Conservation (phyloP, 2,113 vertebrate genomes). For the Rhinoderma darwinii region DNA sequence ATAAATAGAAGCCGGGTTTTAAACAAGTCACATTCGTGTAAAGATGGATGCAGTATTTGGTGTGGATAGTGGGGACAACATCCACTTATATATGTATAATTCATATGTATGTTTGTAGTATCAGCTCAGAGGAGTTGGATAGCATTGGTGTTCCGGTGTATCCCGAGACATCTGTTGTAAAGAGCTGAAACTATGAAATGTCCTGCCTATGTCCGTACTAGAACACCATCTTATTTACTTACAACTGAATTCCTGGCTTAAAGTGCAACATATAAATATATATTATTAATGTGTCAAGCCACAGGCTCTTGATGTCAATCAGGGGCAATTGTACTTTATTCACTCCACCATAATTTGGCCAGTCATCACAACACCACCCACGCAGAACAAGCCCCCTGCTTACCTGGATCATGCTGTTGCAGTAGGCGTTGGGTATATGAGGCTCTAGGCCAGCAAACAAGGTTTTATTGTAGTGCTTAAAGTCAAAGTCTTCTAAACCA, state of each 20-base stretch:
- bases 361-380: constrained; percentile 23
- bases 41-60: too few relatives aligned
- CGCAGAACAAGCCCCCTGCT: constrained; percentile 38
- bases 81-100: too few relatives aligned
- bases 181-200: too few relatives aligned
- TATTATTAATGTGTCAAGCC: constrained; percentile 33
- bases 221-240: not conserved
- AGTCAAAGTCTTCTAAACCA: constrained; percentile 97
- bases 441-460: constrained; percentile 96
- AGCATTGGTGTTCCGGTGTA: too few relatives aligned
- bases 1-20: not conserved
- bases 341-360: not conserved
- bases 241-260: not conserved
- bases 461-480: constrained; percentile 99
- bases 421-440: constrained; percentile 99
- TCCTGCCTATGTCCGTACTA: not conserved
- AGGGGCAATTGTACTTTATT: constrained; percentile 7
- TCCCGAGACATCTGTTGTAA: too few relatives aligned
- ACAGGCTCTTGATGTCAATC: not conserved
- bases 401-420: constrained; percentile 99
- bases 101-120: too few relatives aligned
- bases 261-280: not conserved
- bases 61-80: not conserved
- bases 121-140: too few relatives aligned
- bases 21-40: not conserved